A percentile compares a stretch with the other conserved stretches of the same genome.
These are phyloP conservation scores for Platysteira castanea DNA, from an alignment of 2,113 vertebrate genomes.

Conservation along the genomic window DNA sequence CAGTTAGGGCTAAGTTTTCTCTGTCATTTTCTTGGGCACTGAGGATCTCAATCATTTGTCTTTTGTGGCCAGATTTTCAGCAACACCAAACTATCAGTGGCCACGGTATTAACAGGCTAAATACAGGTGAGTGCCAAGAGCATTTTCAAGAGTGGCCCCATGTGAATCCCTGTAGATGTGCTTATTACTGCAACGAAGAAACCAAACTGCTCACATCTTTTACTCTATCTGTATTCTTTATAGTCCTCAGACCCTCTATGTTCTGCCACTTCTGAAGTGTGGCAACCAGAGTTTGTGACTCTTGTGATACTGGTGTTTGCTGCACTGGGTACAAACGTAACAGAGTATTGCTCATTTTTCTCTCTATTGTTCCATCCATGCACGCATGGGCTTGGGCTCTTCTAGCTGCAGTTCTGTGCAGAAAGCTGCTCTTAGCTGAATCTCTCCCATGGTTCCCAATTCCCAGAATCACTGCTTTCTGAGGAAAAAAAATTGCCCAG, in stretches of 20 bases:
- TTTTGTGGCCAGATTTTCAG: not conserved
- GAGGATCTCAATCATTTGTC: not conserved
- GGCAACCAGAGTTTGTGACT: not conserved
- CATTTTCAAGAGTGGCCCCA: not conserved
- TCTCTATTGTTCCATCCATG: accelerated
- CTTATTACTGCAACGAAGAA: not conserved
- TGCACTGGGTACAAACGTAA: not conserved
- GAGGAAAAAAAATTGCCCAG: not conserved
- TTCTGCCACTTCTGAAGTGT: not conserved
- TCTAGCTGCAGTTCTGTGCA: not conserved
- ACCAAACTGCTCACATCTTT: not conserved
- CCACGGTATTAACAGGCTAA: not conserved
- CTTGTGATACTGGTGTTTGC: not conserved
- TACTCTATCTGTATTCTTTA: not conserved
- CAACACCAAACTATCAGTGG: not conserved
- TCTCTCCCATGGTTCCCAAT: not conserved
- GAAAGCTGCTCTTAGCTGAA: not conserved
- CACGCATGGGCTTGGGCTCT: not conserved
- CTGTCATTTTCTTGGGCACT: not conserved
- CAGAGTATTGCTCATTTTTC: not conserved
- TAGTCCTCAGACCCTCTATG: not conserved
- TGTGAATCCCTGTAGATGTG: not conserved
- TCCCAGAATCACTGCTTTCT: not conserved
- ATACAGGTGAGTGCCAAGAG: not conserved
- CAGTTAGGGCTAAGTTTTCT: not conserved